Evolutionary conservation across 1,140 invertebrate species (phyloP).

Genomic region (Caenorhabditis tropicalis): DNA sequence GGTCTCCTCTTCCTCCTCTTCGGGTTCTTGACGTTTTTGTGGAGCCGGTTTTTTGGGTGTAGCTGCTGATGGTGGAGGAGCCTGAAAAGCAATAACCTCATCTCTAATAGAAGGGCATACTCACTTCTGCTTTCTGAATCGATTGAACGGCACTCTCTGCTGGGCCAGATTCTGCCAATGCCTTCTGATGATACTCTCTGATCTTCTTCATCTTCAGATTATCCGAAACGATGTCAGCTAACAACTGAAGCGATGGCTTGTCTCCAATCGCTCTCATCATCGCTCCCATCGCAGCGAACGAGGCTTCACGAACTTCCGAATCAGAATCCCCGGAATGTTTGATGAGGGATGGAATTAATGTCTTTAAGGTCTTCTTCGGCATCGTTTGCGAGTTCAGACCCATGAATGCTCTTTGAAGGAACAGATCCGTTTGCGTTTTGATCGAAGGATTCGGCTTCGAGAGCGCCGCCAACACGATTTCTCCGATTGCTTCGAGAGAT

Average conservation of each 20-base stretch:
- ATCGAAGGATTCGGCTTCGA: conserved; percentile 92
- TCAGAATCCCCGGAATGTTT: conserved; percentile 74
- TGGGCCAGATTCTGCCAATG: conserved; percentile 53
- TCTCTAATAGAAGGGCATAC: no score
- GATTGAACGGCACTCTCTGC: conserved; percentile 57
- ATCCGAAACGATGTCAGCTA: conserved; percentile 83
- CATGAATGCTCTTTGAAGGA: conserved; percentile 83
- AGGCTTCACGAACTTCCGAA: conserved; percentile 73
- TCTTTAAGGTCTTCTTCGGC: conserved; percentile 91
- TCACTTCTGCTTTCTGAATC: conserved; percentile 59
- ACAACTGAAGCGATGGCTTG: conserved; percentile 84
- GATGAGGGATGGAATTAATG: conserved; percentile 81
- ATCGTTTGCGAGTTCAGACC: conserved; percentile 82
- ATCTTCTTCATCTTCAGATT: conserved; percentile 90
- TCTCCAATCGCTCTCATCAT: conserved; percentile 91
- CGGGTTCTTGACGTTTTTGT: background rate
- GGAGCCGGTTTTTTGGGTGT: conserved; percentile 22
- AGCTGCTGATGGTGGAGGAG: background rate
- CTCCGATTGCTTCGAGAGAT: conserved; percentile 84
- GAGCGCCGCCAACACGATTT: conserved; percentile 83
- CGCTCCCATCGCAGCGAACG: conserved; percentile 85
- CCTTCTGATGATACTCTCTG: conserved; percentile 81
- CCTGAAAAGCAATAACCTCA: background rate
- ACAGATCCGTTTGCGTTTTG: conserved; percentile 88
- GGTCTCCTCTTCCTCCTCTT: background rate